Evolutionary conservation across 2,888 invertebrate genomes (phyloP).

Genomic region (Eupithecia pulchellata): DNA sequence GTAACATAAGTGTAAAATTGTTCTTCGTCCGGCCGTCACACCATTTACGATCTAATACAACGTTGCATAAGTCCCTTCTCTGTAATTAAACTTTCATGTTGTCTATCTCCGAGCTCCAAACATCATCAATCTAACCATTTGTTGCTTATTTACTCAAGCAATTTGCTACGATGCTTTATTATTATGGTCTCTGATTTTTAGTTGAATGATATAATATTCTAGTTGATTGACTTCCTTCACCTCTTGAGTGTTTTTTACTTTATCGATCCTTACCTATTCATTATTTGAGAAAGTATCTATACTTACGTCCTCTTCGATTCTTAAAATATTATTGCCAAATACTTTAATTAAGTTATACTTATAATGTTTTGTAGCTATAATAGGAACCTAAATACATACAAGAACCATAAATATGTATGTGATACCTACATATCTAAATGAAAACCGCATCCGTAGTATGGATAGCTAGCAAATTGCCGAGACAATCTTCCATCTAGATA

Average conservation of each 20-base stretch:
- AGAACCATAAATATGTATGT: too few relatives aligned
- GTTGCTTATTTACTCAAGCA: conserved; percentile 3
- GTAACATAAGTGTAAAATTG: neutral
- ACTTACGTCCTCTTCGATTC: too few relatives aligned
- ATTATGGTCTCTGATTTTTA: neutral
- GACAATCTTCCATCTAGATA: conserved; percentile 19
- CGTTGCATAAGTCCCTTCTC: conserved; percentile 12
- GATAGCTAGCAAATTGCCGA: conserved; percentile 25
- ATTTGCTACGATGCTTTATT: conserved; percentile 15
- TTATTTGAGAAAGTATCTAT: neutral
- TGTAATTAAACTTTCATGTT: conserved; percentile 33
- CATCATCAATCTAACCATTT: conserved; percentile 19
- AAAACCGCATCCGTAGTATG: conserved; percentile 20
- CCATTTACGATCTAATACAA: neutral
- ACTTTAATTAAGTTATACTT: too few relatives aligned
- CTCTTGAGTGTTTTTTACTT: too few relatives aligned
- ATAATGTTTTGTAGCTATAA: too few relatives aligned
- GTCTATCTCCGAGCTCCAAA: conserved; percentile 23
- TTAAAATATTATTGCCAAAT: too few relatives aligned
- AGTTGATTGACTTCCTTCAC: neutral
- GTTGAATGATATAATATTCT: neutral
- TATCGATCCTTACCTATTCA: neutral
- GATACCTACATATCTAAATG: conserved; percentile 15
- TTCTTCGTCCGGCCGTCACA: neutral
- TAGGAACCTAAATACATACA: too few relatives aligned